phyloP scores from a whole-genome alignment of 2,888 invertebrate species.

The Colostygia pectinataria region DNA sequence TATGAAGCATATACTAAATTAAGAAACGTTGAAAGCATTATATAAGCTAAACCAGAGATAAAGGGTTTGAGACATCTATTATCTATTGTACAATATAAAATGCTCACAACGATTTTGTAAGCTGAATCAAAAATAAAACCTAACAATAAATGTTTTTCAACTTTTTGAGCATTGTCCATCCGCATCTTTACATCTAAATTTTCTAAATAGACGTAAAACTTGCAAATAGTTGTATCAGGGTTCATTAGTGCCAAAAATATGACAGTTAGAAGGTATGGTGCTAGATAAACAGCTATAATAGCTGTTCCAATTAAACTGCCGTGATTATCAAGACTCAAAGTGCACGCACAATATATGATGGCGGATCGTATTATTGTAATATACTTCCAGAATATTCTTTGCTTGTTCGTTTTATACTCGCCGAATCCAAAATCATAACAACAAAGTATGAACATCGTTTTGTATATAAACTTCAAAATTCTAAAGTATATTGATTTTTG shows the following conservation, averaged over 20 bases:
- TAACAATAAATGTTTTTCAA: not conserved
- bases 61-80: not conserved
- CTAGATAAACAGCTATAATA: not conserved
- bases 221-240: not conserved
- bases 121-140: not conserved
- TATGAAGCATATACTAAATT: not conserved
- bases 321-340: not conserved
- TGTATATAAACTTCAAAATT: not conserved
- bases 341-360: not conserved
- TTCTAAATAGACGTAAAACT: not conserved
- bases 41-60: not conserved
- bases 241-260: not conserved
- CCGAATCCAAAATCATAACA: not conserved
- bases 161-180: not conserved
- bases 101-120: not conserved
- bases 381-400: not conserved
- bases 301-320: not conserved
- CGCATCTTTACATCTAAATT: not conserved
- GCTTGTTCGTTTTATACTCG: not conserved
- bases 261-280: not conserved
- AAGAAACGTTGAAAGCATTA: not conserved
- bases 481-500: not conserved
- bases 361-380: not conserved
- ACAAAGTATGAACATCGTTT: not conserved
- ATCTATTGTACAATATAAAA: not conserved